Percentiles rank a stretch among this genome's conserved stretches.
Evolutionary conservation across 2,113 vertebrate species (phyloP).

Genomic region (Myotis yumanensis): DNA sequence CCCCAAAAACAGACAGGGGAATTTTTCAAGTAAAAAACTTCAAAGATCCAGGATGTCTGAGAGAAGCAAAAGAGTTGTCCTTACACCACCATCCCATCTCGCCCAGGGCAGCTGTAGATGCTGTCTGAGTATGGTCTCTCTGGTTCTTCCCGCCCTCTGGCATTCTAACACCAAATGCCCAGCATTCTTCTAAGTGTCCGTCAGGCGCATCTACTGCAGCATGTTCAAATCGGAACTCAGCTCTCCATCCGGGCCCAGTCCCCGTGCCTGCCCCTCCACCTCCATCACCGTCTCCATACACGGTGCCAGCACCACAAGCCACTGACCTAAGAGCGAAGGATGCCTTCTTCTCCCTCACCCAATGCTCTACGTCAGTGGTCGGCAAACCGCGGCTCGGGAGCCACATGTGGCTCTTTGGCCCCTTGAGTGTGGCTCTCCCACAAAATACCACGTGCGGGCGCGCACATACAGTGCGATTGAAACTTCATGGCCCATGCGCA

Average conservation of each 20-base stretch:
- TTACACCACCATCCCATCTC: background rate
- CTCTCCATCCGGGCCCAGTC: background rate
- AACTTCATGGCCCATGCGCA: too few species aligned
- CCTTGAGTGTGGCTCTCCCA: too few species aligned
- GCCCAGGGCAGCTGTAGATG: background rate
- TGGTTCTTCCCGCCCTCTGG: background rate
- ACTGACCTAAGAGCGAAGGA: background rate
- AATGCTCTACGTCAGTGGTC: background rate
- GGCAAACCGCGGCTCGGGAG: too few species aligned
- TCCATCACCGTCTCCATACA: background rate
- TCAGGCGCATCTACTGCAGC: background rate
- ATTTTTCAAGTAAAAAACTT: constrained; percentile 40
- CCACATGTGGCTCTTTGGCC: too few species aligned
- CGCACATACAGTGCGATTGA: too few species aligned
- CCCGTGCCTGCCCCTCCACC: background rate
- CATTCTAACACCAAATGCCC: background rate
- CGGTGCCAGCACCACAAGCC: background rate
- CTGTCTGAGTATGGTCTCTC: background rate
- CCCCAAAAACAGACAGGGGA: background rate
- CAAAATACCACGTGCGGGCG: too few species aligned
- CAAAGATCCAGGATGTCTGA: background rate
- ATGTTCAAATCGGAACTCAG: background rate
- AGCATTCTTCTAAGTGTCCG: background rate
- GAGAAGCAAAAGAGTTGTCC: background rate
- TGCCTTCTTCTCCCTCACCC: background rate